A percentile compares a stretch with the other conserved stretches of the same genome.
phyloP scores from a whole-genome alignment of 2,888 invertebrate species.

The Thymelicus acteon region DNA sequence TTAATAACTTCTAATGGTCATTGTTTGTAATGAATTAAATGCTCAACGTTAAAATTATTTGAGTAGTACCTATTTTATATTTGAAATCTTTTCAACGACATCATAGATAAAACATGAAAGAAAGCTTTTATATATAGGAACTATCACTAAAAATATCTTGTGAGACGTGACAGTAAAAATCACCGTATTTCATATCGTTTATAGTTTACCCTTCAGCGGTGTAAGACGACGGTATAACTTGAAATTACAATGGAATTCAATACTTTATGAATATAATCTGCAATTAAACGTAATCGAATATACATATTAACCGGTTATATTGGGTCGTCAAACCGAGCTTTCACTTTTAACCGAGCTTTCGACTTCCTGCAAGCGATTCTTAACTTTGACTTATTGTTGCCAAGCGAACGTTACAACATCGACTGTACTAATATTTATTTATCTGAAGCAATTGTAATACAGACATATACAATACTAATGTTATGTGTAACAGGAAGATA shows the following conservation, averaged over 20 bases:
- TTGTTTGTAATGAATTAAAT: neutral
- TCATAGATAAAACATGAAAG: neutral
- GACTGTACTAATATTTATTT: constrained; percentile 7
- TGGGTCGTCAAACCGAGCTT: constrained; percentile 50
- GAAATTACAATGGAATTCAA: constrained; percentile 40
- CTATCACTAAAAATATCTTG: neutral
- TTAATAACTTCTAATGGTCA: neutral
- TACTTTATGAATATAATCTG: constrained; percentile 48
- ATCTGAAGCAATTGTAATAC: neutral
- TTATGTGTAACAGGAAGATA: neutral
- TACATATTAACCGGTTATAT: constrained; percentile 51
- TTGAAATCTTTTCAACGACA: neutral
- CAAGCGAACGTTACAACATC: constrained; percentile 20
- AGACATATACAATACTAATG: neutral
- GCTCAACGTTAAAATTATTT: too few species aligned
- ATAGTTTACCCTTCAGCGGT: neutral
- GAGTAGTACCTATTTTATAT: too few species aligned
- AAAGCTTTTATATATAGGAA: too few species aligned
- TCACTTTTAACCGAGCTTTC: constrained; percentile 51
- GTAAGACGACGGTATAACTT: constrained; percentile 27
- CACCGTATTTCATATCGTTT: neutral
- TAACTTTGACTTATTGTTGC: constrained; percentile 37
- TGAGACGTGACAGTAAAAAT: neutral
- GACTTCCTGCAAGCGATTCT: constrained; percentile 40
- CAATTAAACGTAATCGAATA: constrained; percentile 53